Evolutionary conservation across 2,797 vertebrate species (phyloP), one percentile per base, ranked within the genome.

Genomic region (Ceyx erithaca): DNA sequence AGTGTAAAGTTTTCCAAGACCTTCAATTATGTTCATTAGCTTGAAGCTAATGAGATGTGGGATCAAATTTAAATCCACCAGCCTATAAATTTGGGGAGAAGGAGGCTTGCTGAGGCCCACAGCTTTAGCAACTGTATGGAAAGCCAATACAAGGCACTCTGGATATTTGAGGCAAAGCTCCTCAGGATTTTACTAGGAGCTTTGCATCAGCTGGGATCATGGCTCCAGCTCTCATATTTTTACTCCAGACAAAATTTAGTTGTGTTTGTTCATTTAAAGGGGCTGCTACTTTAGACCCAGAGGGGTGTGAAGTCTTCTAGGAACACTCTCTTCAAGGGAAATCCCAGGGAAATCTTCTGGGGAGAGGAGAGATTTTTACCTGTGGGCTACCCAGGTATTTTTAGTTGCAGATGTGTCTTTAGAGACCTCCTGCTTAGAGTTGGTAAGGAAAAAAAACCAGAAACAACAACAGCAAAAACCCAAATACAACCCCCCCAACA

Each of bases 11-110:
- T 95, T 91, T 57, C 64, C 46, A 71, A 88, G 81, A 76, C 67
- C 63, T 85, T 92, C 46, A 94, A n/a, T 93, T 92, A 89, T 17
- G n/a, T 59, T 94, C 59, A 76, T 96, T 94, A 93, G 55, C 72
- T 78, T 80, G 55, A 83, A 77, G 58, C 19, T 90, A 87, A 89
- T 93, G 88, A 92, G 66, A 92, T 6, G 12, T 80, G 59, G 86
- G 72, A 95, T 89, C 76, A 83, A 80, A 85, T 83, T 90, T 78
- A 92, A 78, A 85, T 83, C 40, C 43, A 58, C 7, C 20, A 76
- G 51, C 59, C 40, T 85, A 22, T 69, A 80, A 76, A 80, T 92
- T 17, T 80, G 28, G 79, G 54, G 57, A 63, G 2, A 5, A 73
- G 55, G 55, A 80, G 25, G 40, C 28, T 68, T 92, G 17, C 46